Conservation (phyloP, 2,113 vertebrate species). For the Stercorarius parasiticus region DNA sequence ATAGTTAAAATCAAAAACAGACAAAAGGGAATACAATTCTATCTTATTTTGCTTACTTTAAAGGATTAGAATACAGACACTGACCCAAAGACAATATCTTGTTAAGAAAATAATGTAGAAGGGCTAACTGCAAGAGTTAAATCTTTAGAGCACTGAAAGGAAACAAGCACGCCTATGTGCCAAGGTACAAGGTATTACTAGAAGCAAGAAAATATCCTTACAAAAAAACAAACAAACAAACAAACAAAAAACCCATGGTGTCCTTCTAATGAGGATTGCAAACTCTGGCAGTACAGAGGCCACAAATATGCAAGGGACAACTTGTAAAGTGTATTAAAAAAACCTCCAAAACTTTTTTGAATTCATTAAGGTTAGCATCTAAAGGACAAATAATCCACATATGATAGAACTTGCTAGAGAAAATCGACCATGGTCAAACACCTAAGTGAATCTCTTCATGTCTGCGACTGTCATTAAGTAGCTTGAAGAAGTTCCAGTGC, state of each 20-base stretch:
- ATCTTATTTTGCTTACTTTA: neutral
- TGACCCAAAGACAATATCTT: neutral
- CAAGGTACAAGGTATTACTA: neutral
- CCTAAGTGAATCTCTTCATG: neutral
- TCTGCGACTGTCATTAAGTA: neutral
- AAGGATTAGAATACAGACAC: neutral
- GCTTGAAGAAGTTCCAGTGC: neutral
- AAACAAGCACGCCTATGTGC: neutral
- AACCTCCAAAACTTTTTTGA: neutral
- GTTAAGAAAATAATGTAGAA: neutral
- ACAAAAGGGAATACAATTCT: neutral
- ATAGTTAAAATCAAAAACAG: neutral
- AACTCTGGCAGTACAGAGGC: neutral
- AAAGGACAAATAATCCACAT: neutral
- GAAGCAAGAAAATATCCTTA: neutral
- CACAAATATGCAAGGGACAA: neutral
- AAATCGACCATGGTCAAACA: neutral
- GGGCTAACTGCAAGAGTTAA: neutral
- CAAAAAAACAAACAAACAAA: neutral
- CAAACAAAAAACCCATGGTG: neutral
- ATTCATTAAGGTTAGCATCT: neutral
- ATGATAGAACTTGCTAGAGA: neutral
- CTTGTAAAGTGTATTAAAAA: neutral
- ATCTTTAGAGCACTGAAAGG: neutral
- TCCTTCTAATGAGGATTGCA: neutral